These are phyloP conservation scores for Coracias cyanogaster DNA, from an alignment of 2,797 vertebrate species.

Conservation along the genomic window DNA sequence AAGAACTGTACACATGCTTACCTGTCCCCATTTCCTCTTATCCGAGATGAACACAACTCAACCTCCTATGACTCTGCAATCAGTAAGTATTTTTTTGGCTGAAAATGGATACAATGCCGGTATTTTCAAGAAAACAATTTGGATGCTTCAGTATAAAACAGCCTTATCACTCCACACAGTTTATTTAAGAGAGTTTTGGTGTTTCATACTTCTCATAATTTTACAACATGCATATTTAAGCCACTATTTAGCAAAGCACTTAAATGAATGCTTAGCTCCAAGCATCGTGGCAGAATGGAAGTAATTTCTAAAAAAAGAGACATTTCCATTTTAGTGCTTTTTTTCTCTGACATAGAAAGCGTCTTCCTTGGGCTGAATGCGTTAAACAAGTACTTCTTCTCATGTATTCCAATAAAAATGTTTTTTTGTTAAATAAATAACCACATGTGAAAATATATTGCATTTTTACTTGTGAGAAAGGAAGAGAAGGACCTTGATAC, in stretches of 20 bases:
- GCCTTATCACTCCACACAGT: background rate
- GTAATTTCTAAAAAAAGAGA: background rate
- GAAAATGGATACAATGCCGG: background rate
- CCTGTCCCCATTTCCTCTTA: conserved; percentile 91
- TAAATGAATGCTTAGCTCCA: background rate
- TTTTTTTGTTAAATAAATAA: background rate
- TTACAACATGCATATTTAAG: conserved; percentile 9
- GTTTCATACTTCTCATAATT: conserved; percentile 9
- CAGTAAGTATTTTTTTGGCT: conserved; percentile 84
- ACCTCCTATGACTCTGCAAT: conserved; percentile 90
- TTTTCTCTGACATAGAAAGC: background rate
- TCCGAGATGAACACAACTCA: conserved; percentile 86
- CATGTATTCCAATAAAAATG: background rate
- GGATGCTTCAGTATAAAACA: background rate
- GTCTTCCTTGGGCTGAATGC: background rate
- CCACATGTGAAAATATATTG: background rate
- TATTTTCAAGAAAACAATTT: background rate
- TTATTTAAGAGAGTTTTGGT: conserved; percentile 25
- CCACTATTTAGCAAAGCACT: background rate
- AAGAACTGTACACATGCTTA: conserved; percentile 92
- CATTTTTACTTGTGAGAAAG: background rate
- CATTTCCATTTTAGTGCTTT: background rate
- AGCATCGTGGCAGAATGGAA: background rate
- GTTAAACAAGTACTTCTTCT: background rate
- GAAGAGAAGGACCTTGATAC: background rate